Evolutionary conservation across 2,797 vertebrate species (phyloP).

Genomic region (Spinus olivaceus): DNA sequence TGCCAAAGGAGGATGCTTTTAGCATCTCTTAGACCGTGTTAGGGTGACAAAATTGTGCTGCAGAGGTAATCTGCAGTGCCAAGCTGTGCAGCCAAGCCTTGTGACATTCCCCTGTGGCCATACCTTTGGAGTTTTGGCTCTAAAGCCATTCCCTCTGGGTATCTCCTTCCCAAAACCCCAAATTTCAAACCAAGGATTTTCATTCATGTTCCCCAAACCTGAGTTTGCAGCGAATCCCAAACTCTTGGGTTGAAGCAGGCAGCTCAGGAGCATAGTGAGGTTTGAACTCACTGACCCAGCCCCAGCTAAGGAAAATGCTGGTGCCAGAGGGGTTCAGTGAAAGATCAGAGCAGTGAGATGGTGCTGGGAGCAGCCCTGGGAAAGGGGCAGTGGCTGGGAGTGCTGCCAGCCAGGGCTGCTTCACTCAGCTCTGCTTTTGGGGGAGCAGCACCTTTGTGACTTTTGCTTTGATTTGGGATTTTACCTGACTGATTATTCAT

Average conservation of each 20-base stretch:
- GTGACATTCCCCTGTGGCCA: accelerated
- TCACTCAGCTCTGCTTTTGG: not conserved
- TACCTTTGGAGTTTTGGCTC: not conserved
- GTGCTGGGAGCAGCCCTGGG: not conserved
- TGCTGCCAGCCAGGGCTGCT: not conserved
- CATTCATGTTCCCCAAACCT: accelerated
- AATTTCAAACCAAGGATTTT: not conserved
- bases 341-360: not conserved
- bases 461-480: not conserved
- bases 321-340: not conserved
- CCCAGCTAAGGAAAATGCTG: not conserved
- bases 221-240: accelerated
- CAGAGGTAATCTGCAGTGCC: not conserved
- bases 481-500: slow-evolving; percentile 36
- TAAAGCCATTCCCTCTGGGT: not conserved
- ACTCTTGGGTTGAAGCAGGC: not conserved
- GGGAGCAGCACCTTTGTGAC: not conserved
- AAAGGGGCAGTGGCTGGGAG: not conserved
- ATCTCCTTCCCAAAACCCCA: not conserved
- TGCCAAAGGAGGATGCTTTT: not conserved
- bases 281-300: not conserved
- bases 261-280: accelerated
- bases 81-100: not conserved
- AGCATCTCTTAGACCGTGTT: not conserved
- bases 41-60: not conserved